These are phyloP conservation scores for Apostichopus japonicus DNA, from an alignment of 35 echinoderm and acorn worm genomes.

Conservation along the genomic window DNA sequence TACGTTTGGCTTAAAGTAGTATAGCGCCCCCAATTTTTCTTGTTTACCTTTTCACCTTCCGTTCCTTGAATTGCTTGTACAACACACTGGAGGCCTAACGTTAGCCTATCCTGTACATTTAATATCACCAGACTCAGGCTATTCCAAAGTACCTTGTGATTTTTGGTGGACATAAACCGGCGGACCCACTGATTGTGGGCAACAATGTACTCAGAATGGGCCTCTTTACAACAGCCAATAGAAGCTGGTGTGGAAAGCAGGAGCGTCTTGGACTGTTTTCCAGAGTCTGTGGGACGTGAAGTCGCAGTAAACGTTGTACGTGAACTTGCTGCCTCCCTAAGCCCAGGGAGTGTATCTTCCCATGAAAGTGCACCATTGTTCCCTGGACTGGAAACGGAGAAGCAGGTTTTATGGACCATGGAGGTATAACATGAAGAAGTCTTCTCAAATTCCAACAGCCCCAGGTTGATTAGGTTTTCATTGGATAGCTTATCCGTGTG, in stretches of 20 bases:
- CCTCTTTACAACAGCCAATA: constrained; percentile 80
- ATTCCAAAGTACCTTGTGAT: background rate
- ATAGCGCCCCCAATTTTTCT: too few relatives aligned
- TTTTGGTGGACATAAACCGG: background rate
- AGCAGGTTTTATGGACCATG: constrained; percentile 97
- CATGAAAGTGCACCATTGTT: constrained; percentile 46
- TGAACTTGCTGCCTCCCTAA: constrained; percentile 74
- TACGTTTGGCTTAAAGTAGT: too few relatives aligned
- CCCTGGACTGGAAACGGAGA: constrained; percentile 82
- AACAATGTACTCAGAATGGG: constrained; percentile 97
- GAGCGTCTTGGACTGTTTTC: constrained; percentile 87
- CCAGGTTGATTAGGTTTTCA: too few relatives aligned
- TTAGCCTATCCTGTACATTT: too few relatives aligned
- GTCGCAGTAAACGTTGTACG: constrained; percentile 91
- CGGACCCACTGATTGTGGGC: background rate
- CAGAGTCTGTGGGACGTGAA: constrained; percentile 81
- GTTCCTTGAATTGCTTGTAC: too few relatives aligned
- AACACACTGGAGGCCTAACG: too few relatives aligned
- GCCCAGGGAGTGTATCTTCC: constrained; percentile 51
- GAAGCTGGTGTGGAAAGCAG: constrained; percentile 77
- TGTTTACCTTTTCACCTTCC: too few relatives aligned
- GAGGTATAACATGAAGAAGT: constrained; percentile 59
- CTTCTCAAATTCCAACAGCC: too few relatives aligned
- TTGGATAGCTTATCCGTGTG: too few relatives aligned
- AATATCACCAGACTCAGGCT: too few relatives aligned